phyloP scores from a whole-genome alignment of 2,888 invertebrate species.

The Smittia sp. region DNA sequence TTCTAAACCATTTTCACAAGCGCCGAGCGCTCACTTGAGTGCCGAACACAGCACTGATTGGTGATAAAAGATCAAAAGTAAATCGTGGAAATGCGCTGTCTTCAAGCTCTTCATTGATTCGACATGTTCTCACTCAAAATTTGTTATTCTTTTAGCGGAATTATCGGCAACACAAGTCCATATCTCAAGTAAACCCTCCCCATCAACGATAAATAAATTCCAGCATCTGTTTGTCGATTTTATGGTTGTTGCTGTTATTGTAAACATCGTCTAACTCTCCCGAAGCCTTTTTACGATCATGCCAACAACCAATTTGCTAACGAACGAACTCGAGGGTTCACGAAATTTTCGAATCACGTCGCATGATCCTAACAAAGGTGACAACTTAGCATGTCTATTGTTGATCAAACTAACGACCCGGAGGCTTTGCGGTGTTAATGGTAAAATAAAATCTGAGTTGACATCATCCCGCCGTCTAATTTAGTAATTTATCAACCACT shows the following conservation, averaged over 20 bases:
- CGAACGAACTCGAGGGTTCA: not conserved
- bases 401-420: not conserved
- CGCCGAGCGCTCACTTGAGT: not conserved
- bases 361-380: not conserved
- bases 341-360: not conserved
- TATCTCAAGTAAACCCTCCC: not conserved
- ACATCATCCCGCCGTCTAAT: not conserved
- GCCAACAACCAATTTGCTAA: not conserved
- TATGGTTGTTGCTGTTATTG: not conserved
- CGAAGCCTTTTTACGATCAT: not conserved
- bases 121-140: not conserved
- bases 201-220: not conserved
- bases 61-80: not conserved
- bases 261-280: not conserved
- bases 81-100: not conserved
- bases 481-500: not conserved
- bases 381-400: not conserved
- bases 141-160: not conserved
- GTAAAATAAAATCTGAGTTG: not conserved
- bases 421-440: not conserved
- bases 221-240: not conserved
- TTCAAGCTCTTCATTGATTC: constrained; percentile 1
- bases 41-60: not conserved
- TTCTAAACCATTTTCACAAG: not conserved
- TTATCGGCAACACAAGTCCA: not conserved